These are phyloP conservation scores for Myiothlypis chrysogaster DNA, from an alignment of 2,797 vertebrate species.

Conservation along the genomic window DNA sequence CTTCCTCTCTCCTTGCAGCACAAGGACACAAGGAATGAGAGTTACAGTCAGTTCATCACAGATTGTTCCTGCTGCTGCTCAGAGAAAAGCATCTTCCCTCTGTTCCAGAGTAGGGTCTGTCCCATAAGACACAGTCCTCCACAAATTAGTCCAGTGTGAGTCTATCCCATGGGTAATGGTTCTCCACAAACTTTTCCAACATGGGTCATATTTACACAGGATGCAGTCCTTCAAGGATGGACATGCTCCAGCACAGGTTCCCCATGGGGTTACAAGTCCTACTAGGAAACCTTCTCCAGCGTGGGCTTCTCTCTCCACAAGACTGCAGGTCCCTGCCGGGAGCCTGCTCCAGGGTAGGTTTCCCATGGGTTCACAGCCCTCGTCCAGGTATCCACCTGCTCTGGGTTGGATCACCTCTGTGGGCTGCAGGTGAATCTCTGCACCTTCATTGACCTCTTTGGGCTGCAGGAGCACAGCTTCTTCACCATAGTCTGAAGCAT, in stretches of 20 bases:
- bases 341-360: no score
- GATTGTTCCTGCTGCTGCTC: not conserved
- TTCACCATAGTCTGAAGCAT: accelerated
- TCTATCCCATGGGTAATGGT: no score
- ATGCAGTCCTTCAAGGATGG: not conserved
- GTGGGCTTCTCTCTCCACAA: not conserved
- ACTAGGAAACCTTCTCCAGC: not conserved
- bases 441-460: no score
- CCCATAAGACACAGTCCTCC: not conserved
- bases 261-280: no score
- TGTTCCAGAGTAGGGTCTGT: not conserved
- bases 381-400: not conserved
- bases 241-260: not conserved
- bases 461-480: not conserved
- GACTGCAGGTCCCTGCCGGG: no score
- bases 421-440: not conserved
- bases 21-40: not conserved
- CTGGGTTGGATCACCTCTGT: accelerated
- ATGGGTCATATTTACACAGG: not conserved
- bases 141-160: not conserved
- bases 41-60: not conserved
- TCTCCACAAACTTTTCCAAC: not conserved
- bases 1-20: accelerated
- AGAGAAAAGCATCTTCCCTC: accelerated
- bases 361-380: not conserved